Conservation (phyloP, 2,888 invertebrate species). For the Hetaerina titia region DNA sequence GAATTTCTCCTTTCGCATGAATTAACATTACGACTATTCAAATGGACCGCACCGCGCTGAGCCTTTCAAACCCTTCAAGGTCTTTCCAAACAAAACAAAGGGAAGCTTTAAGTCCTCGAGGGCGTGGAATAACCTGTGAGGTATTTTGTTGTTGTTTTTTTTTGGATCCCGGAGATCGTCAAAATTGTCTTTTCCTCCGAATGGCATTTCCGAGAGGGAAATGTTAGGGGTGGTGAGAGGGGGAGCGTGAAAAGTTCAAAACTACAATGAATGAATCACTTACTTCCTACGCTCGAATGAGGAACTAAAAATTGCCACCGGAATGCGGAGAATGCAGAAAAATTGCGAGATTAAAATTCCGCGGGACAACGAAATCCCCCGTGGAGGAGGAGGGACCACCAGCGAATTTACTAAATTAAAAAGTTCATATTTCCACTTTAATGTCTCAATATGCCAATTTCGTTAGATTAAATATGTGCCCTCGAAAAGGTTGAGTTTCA, state of each 20-base stretch:
- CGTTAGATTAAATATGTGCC: not conserved
- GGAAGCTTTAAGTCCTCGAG: not conserved
- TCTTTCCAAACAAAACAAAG: not conserved
- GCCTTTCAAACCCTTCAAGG: no score
- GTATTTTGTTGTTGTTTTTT: not conserved
- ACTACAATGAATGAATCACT: not conserved
- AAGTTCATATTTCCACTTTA: not conserved
- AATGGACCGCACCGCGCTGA: no score
- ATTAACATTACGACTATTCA: not conserved
- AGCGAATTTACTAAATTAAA: not conserved
- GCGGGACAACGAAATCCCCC: not conserved
- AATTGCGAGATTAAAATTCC: not conserved
- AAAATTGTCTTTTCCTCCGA: not conserved
- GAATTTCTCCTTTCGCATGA: not conserved
- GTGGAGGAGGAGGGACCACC: not conserved
- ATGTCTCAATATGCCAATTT: conserved; percentile 10
- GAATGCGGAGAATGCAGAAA: no score
- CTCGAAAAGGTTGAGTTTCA: not conserved
- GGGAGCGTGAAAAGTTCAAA: not conserved
- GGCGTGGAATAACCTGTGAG: not conserved
- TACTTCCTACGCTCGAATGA: not conserved
- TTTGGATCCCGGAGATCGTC: not conserved
- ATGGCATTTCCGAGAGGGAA: not conserved
- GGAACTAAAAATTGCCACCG: not conserved
- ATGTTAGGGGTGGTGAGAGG: not conserved